Percentiles rank a stretch among this genome's conserved stretches.
Evolutionary conservation across 2,113 vertebrate species (phyloP).

Genomic region (Pachycephala philippinensis): DNA sequence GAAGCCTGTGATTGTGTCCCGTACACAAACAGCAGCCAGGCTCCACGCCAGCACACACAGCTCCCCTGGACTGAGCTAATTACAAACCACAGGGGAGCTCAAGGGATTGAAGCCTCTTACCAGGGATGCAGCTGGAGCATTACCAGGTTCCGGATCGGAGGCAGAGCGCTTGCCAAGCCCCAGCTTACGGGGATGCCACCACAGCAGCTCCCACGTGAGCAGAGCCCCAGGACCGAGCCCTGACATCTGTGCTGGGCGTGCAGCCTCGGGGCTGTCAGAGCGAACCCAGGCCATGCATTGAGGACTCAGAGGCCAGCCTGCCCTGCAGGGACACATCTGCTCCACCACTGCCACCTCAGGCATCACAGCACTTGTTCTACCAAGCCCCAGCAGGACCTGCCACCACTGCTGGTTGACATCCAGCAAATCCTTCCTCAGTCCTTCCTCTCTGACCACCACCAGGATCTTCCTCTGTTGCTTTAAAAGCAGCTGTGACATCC

Average conservation of each 20-base stretch:
- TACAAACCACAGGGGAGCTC: background rate
- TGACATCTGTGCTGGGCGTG: background rate
- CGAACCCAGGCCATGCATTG: background rate
- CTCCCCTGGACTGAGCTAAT: background rate
- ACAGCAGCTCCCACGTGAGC: background rate
- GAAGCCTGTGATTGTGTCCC: background rate
- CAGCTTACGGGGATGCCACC: background rate
- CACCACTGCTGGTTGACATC: background rate
- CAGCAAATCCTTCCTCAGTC: background rate
- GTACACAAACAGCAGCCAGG: fast-evolving
- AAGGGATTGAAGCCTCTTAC: conserved; percentile 1
- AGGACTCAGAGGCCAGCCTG: background rate
- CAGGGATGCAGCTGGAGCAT: background rate
- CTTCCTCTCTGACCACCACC: background rate
- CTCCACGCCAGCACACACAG: background rate
- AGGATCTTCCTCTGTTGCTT: background rate
- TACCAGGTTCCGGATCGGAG: background rate
- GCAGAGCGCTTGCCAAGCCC: background rate
- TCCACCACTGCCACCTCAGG: background rate
- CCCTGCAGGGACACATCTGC: background rate
- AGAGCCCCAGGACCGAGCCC: background rate
- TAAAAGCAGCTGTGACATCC: background rate
- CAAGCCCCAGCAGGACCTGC: background rate
- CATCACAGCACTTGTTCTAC: background rate
- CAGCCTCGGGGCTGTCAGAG: background rate